phyloP scores from a whole-genome alignment of 1,140 invertebrate species.

The Bombus polaris region DNA sequence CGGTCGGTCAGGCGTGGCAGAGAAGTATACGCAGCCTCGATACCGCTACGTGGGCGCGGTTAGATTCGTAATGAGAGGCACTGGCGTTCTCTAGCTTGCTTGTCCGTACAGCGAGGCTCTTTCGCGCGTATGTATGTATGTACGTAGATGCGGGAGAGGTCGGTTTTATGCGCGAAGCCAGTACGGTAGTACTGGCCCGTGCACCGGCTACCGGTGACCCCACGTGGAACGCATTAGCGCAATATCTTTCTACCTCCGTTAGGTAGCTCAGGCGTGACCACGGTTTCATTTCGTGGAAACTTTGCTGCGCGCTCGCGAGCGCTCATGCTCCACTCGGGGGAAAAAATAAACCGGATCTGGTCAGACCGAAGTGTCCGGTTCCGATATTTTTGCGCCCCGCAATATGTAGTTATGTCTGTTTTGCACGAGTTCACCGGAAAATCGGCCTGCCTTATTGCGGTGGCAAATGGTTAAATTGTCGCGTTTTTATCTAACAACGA shows the following conservation, averaged over 20 bases:
- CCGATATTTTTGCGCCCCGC: slow-evolving; percentile 40
- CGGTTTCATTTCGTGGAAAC: slow-evolving; percentile 67
- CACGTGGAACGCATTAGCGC: slow-evolving; percentile 70
- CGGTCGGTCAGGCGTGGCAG: slow-evolving; percentile 65
- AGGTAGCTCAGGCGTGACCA: slow-evolving; percentile 68
- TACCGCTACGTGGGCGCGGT: slow-evolving; percentile 74
- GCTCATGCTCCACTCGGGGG: background rate
- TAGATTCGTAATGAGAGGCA: slow-evolving; percentile 71
- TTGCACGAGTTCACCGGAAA: slow-evolving; percentile 17
- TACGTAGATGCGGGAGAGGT: slow-evolving; percentile 38
- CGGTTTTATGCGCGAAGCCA: slow-evolving; percentile 52
- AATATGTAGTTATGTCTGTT: slow-evolving; percentile 15
- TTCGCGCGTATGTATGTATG: slow-evolving; percentile 1
- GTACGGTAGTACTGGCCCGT: slow-evolving; percentile 58
- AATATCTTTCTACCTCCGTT: slow-evolving; percentile 68
- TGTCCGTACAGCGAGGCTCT: slow-evolving; percentile 26
- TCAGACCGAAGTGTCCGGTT: slow-evolving; percentile 54
- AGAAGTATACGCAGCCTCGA: slow-evolving; percentile 54
- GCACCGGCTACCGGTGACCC: slow-evolving; percentile 69
- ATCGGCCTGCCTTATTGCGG: background rate
- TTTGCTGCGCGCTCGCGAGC: slow-evolving; percentile 5
- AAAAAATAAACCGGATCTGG: slow-evolving; percentile 65
- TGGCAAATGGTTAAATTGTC: background rate
- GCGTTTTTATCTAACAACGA: background rate
- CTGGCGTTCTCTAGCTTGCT: slow-evolving; percentile 31